Percentiles rank a stretch among this genome's conserved stretches.
These are phyloP conservation scores for Hydrotaea cyrtoneurina DNA, from an alignment of 2,888 invertebrate species.

Conservation along the genomic window DNA sequence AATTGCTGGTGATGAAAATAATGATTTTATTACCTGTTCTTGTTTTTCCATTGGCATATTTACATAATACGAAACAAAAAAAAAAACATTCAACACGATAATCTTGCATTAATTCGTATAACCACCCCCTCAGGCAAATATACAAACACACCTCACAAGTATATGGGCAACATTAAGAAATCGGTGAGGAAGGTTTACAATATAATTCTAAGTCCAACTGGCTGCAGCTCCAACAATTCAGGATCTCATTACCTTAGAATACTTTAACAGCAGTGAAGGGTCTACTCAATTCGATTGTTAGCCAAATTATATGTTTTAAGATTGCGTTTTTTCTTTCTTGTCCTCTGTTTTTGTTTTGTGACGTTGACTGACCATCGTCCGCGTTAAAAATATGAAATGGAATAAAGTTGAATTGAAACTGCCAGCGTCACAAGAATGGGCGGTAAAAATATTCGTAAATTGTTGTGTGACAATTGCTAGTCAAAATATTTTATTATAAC, in stretches of 20 bases:
- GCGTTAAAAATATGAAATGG: neutral
- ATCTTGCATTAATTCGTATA: neutral
- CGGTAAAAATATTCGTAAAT: conserved; percentile 5
- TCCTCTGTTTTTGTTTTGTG: neutral
- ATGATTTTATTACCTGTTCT: conserved; percentile 1
- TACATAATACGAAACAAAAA: neutral
- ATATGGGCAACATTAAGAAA: too few species aligned
- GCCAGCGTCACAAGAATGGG: neutral
- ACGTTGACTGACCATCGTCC: neutral
- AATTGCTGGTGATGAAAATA: neutral
- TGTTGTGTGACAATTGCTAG: conserved; percentile 29
- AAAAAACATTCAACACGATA: neutral
- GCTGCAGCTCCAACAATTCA: too few species aligned
- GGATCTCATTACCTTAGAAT: too few species aligned
- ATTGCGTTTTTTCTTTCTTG: neutral
- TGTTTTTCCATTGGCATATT: neutral
- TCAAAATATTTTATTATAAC: conserved; percentile 24
- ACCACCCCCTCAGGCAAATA: too few species aligned
- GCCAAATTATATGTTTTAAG: too few species aligned
- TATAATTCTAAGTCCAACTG: too few species aligned
- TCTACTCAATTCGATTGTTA: too few species aligned
- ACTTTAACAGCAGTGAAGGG: too few species aligned
- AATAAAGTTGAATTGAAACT: neutral
- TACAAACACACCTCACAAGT: too few species aligned
- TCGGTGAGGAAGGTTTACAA: too few species aligned